Base-by-base conservation (phyloP, 2,113 vertebrate genomes). In the Jacana jacana region DNA sequence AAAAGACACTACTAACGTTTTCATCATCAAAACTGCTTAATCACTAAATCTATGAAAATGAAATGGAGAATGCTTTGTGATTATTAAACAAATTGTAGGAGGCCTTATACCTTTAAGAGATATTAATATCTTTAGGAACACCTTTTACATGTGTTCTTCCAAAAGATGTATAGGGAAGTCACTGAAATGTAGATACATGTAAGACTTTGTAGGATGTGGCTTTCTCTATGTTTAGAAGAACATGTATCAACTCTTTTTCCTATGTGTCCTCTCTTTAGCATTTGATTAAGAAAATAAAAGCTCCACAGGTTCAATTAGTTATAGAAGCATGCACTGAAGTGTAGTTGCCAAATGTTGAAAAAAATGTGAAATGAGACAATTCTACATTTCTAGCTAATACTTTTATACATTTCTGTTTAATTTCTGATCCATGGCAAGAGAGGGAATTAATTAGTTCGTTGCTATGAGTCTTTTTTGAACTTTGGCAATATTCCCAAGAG, bases 391-490 rank as follows among this genome's bases (percentile, higher is more conserved):
- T 63, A 60, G 40, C 5, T 82, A 44, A 71, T 40, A 22, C 3
- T 75, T 95, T 95, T 95, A 79, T 79, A 30, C 28, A 37, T 91
- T 88, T 70, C 19, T 66, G 5, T 76, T 72, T 65, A 83, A 86
- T 81, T 93, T 78, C n/a, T 78, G 27, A 64, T 60, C 27, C 33
- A 68, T 65, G 11, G 30, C 14, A 68, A 69, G 27, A 68, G 14
- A 91, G 57, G 7, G 24, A 79, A 77, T 71, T 68, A 83, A 70
- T 79, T 68, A 60, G 7, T 81, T 77, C 19, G 77, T 52, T 90
- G 27, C 25, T 58, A 19, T 66, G 18, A 76, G 33, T 55, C 52
- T 84, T 84, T 37, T 87, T 93, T 91, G 85, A 73, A 61, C 44
- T 92, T 64, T 72, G 73, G 73, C 35, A 91, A 57, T 64, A 55